These are phyloP conservation scores for Hippopotamyrus pictus DNA, from an alignment of 2,797 vertebrate species.

Conservation along the genomic window DNA sequence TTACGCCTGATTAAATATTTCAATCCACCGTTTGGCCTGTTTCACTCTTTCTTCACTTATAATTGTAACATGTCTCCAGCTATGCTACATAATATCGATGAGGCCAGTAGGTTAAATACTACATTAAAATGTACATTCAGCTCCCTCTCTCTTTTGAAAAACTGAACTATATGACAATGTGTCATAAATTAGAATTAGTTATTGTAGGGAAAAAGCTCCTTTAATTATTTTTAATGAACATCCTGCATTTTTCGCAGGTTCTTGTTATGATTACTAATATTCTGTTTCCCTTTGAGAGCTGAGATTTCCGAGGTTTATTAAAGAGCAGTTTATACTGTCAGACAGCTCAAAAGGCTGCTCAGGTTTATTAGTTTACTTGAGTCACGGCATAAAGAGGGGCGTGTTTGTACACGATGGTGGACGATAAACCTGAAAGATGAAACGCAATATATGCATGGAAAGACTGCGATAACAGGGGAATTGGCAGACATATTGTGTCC, in stretches of 20 bases:
- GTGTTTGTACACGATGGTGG: neutral
- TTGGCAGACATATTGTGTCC: neutral
- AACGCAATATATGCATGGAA: neutral
- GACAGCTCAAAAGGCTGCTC: neutral
- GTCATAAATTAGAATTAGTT: neutral
- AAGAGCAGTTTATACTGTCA: neutral
- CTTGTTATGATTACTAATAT: neutral
- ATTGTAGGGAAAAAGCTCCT: neutral
- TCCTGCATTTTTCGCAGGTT: neutral
- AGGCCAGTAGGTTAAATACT: neutral
- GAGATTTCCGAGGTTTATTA: neutral
- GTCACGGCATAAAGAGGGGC: neutral
- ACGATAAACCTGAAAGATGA: neutral
- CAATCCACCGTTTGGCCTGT: neutral
- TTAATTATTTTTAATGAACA: conserved; percentile 6
- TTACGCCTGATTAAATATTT: conserved; percentile 8
- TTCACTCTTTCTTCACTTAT: conserved; percentile 1
- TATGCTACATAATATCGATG: neutral
- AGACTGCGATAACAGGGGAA: neutral
- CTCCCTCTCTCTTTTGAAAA: neutral
- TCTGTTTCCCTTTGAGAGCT: neutral
- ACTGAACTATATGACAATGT: conserved; percentile 8
- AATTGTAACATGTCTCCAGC: conserved; percentile 3
- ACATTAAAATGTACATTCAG: neutral
- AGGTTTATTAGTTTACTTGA: neutral